phyloP scores from a whole-genome alignment of 2,888 invertebrate genomes.

The Erebia ligea region DNA sequence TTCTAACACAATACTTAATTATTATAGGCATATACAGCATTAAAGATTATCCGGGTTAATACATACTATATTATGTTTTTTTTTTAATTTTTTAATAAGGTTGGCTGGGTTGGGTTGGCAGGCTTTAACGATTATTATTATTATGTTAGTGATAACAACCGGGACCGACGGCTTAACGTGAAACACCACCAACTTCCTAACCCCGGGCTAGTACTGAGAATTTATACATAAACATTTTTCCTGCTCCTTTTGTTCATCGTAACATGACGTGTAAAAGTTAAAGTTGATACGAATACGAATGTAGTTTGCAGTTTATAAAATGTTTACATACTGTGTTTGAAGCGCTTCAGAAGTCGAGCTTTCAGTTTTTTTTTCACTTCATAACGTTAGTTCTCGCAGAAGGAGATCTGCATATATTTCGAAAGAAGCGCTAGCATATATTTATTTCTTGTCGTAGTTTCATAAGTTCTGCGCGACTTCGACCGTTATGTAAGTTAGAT shows the following conservation, averaged over 20 bases:
- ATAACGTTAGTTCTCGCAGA: conserved; percentile 14
- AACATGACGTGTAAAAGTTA: conserved; percentile 14
- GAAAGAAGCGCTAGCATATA: conserved; percentile 16
- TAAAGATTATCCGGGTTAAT: too few relatives aligned
- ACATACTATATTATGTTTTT: too few relatives aligned
- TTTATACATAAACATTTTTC: background rate
- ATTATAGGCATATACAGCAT: too few relatives aligned
- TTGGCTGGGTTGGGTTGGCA: too few relatives aligned
- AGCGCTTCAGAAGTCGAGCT: conserved; percentile 15
- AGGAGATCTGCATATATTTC: conserved; percentile 17
- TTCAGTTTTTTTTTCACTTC: conserved; percentile 7
- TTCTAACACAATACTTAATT: too few relatives aligned
- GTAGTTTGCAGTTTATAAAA: conserved; percentile 11
- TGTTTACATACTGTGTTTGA: background rate
- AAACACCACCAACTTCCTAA: too few relatives aligned
- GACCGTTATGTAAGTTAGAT: background rate
- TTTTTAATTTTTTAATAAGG: too few relatives aligned
- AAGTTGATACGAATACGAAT: conserved; percentile 2
- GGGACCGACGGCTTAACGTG: too few relatives aligned
- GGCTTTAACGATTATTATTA: too few relatives aligned
- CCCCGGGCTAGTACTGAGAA: too few relatives aligned
- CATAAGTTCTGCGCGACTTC: background rate
- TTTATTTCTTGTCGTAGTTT: conserved; percentile 7
- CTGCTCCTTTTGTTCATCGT: background rate
- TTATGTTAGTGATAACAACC: too few relatives aligned